Base-by-base conservation (phyloP, 2,113 vertebrate species). In the Alligator sinensis region DNA sequence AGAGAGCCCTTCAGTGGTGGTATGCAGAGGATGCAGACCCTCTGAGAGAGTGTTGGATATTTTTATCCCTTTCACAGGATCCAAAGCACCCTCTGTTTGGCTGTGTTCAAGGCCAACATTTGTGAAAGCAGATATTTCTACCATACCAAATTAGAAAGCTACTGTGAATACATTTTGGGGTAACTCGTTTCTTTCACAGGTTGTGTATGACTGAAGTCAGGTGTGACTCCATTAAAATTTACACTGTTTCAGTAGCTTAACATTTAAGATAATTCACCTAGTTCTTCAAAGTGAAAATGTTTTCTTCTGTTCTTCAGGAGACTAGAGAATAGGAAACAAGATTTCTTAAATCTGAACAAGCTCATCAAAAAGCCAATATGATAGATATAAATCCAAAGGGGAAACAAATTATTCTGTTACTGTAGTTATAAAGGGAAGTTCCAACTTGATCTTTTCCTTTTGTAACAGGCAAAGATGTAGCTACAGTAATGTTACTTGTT, bases 401-500 rank as follows among this genome's bases (percentile, higher is more conserved):
- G 6, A 86, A 55, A 74, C 1, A 85, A 84, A 84, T 80, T 3
- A 83, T 81, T 91, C 92, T 86, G 11, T 87, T 93, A 84, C 30
- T 55, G 28, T 17, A 14, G 3, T 55, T 72, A 89, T 57, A 88
- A 90, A 92, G 6, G 74, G 5, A 90, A 93, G 3, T 72, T 91
- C 76, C 63, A 82, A 21, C 18, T 38, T 89, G 62, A 87, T 94
- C n/a, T 90, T 89, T 93, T 30, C 77, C 8, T 89, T 87, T 92
- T 86, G 16, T 80, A 80, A 59, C 15, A 64, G 15, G 19, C 11
- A 59, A 93, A 86, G 47, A 80, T 3, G 22, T 21, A 86, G 17
- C 47, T 93, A 77, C 28, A 57, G 21, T 82, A 88, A 63, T 89
- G 3, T 82, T 10, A 77, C 84, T 92, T 91, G 47, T 86, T 93